A percentile compares a stretch with the other conserved stretches of the same genome.
Conservation (phyloP, 2,888 invertebrate genomes). For the Hyles lineata region DNA sequence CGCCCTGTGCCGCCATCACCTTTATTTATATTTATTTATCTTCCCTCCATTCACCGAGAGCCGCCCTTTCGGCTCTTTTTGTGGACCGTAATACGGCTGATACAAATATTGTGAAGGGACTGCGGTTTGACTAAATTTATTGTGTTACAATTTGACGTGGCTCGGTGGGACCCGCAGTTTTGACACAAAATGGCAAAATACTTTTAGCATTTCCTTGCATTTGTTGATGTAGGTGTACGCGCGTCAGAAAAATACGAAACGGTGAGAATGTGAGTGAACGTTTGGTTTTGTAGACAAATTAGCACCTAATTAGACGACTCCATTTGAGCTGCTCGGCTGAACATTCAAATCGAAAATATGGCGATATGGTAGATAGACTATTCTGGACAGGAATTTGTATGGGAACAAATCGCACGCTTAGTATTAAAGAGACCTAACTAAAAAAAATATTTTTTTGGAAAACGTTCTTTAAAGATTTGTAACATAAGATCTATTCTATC, state of each 20-base stretch:
- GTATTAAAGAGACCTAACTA: no score
- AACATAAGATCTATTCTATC: no score
- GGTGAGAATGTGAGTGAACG: conserved; percentile 34
- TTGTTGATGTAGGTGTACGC: conserved; percentile 20
- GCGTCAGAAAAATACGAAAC: conserved; percentile 20
- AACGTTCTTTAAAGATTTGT: no score
- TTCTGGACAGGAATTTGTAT: background rate
- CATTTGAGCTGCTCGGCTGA: conserved; percentile 36
- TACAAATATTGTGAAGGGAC: conserved; percentile 84
- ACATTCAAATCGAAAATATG: conserved; percentile 25
- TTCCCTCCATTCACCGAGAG: conserved; percentile 83
- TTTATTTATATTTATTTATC: conserved; percentile 85
- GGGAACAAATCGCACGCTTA: no score
- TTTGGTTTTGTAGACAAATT: conserved; percentile 46
- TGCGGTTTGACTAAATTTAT: conserved; percentile 83
- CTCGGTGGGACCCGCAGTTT: conserved; percentile 65
- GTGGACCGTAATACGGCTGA: conserved; percentile 76
- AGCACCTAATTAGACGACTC: conserved; percentile 45
- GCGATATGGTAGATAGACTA: background rate
- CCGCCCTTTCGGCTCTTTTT: conserved; percentile 84
- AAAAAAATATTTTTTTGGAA: no score
- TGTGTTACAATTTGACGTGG: conserved; percentile 78
- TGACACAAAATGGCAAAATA: conserved; percentile 36
- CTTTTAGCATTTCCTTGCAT: conserved; percentile 34
- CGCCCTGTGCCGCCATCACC: conserved; percentile 66